A percentile compares a stretch with the other conserved stretches of the same genome.
phyloP scores from a whole-genome alignment of 2,888 invertebrate species.

The Eristalis arbustorum region DNA sequence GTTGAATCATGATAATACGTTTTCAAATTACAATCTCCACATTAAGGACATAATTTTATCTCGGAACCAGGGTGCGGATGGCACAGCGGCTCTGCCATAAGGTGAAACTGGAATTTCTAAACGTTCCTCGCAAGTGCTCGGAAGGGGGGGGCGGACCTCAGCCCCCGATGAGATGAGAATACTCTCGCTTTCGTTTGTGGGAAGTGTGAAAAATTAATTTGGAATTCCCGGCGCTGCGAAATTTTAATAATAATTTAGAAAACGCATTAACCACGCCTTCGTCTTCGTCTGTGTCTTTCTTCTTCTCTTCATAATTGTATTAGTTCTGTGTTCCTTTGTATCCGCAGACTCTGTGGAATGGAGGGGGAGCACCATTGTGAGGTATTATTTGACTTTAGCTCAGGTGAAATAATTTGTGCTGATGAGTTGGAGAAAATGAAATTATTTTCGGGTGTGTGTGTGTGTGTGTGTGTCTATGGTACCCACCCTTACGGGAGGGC shows the following conservation, averaged over 20 bases:
- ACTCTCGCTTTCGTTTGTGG: slow-evolving; percentile 49
- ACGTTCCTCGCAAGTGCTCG: slow-evolving; percentile 37
- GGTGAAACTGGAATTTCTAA: slow-evolving; percentile 50
- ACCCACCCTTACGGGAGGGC: too few relatives aligned
- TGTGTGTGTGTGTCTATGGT: not conserved
- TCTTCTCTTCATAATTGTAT: slow-evolving; percentile 66
- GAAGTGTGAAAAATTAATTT: slow-evolving; percentile 67
- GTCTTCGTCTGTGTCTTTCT: slow-evolving; percentile 25
- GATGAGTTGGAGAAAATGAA: slow-evolving; percentile 52
- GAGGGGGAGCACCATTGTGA: slow-evolving; percentile 29
- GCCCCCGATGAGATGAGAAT: too few relatives aligned
- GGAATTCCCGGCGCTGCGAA: slow-evolving; percentile 45
- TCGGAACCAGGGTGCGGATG: slow-evolving; percentile 48
- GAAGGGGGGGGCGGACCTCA: too few relatives aligned
- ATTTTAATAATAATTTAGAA: slow-evolving; percentile 70
- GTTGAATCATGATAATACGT: slow-evolving; percentile 70
- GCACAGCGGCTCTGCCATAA: slow-evolving; percentile 53
- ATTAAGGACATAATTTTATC: slow-evolving; percentile 79
- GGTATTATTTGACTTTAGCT: slow-evolving; percentile 48
- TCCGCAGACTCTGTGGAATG: not conserved
- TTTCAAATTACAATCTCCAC: slow-evolving; percentile 79
- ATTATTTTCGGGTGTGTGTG: slow-evolving; percentile 23
- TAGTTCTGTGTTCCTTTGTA: slow-evolving; percentile 22
- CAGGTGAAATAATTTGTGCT: slow-evolving; percentile 60
- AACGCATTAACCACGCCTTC: slow-evolving; percentile 62